Evolutionary conservation across 64 coral and sea anemone genomes (phyloP).

Genomic region (Astreopora myriophthalma): DNA sequence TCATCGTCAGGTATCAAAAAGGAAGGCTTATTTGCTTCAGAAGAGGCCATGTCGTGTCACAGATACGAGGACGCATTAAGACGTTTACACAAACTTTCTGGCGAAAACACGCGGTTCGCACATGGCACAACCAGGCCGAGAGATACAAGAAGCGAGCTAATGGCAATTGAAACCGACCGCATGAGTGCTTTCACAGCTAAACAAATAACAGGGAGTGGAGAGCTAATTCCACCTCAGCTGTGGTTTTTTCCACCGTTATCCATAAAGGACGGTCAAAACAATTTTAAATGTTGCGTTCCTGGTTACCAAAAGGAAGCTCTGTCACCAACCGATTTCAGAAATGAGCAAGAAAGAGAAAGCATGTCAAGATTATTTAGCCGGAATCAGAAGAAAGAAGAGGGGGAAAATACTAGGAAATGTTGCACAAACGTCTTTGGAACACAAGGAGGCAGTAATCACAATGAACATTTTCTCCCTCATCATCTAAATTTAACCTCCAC

Average conservation of each 20-base stretch:
- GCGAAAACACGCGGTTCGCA: neutral
- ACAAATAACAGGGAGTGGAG: neutral
- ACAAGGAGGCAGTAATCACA: neutral
- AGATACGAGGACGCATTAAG: neutral
- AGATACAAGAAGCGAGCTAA: neutral
- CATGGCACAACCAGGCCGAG: neutral
- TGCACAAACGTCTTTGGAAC: neutral
- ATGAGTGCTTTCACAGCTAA: neutral
- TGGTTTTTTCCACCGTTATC: conserved; percentile 9
- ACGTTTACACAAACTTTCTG: neutral
- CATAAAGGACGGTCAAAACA: neutral
- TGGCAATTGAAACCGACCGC: neutral
- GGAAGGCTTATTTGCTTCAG: neutral
- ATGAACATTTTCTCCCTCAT: neutral
- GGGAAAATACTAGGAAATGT: neutral
- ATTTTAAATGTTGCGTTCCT: neutral
- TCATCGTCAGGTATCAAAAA: neutral
- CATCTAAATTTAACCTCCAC: neutral
- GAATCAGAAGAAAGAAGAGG: neutral
- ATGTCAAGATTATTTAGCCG: neutral
- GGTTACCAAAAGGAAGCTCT: neutral
- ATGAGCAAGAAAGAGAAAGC: neutral
- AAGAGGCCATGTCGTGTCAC: neutral
- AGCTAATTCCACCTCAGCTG: neutral
- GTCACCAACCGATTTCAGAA: neutral